Conservation (phyloP, 1,140 invertebrate species). For the Macrotrachela quadricornifera region DNA sequence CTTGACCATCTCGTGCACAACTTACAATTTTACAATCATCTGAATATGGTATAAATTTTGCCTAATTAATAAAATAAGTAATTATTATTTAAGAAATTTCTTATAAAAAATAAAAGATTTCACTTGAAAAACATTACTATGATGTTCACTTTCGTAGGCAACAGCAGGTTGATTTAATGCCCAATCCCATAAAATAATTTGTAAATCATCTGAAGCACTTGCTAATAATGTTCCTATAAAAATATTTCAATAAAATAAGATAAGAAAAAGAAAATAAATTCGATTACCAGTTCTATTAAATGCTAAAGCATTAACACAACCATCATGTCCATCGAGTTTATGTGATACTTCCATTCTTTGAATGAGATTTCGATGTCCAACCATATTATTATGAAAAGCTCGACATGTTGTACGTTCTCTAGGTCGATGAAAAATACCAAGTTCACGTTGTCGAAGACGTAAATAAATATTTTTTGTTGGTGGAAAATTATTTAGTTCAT, state of each 20-base stretch:
- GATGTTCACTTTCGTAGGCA: conserved; percentile 52
- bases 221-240: conserved; percentile 38
- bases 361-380: conserved; percentile 56
- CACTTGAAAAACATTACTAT: conserved; percentile 70
- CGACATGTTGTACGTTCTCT: conserved; percentile 20
- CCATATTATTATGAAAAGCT: conserved; percentile 47
- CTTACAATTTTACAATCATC: conserved; percentile 62
- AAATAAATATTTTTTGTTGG: too few species aligned
- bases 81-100: conserved; percentile 19
- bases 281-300: conserved; percentile 49
- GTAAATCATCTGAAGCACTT: conserved; percentile 70
- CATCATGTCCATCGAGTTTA: conserved; percentile 53
- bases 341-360: conserved; percentile 56
- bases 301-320: conserved; percentile 74
- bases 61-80: conserved; percentile 26
- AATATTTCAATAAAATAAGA: too few species aligned
- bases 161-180: conserved; percentile 41
- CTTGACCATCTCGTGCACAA: conserved; percentile 65
- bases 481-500: too few species aligned
- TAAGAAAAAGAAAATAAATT: too few species aligned
- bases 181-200: conserved; percentile 74
- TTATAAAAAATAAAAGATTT: conserved; percentile 14
- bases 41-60: conserved; percentile 42
- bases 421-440: too few species aligned
- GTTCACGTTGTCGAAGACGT: too few species aligned